These are phyloP conservation scores for Chauna torquata DNA, from an alignment of 2,113 vertebrate genomes.

Conservation along the genomic window DNA sequence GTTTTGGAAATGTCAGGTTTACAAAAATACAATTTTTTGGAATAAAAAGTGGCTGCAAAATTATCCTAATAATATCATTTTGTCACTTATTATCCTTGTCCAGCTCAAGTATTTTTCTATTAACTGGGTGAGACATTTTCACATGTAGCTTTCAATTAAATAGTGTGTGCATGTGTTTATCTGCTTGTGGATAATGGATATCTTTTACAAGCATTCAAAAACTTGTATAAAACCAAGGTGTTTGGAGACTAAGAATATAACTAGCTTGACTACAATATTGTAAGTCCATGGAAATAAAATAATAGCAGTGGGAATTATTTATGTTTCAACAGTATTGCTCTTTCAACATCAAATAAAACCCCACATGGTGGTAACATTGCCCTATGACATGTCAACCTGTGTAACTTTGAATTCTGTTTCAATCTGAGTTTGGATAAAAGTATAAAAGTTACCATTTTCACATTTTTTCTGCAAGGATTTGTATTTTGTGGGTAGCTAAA, in stretches of 20 bases:
- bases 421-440: background rate
- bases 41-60: slow-evolving; percentile 76
- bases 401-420: background rate
- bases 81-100: slow-evolving; percentile 36
- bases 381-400: background rate
- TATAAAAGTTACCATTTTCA: background rate
- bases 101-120: background rate
- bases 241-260: background rate
- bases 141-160: background rate
- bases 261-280: background rate
- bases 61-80: background rate
- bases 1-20: slow-evolving; percentile 78
- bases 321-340: background rate
- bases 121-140: background rate
- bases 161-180: background rate
- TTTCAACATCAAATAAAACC: background rate
- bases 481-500: background rate
- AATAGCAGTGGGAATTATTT: background rate
- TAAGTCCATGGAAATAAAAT: background rate
- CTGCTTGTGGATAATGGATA: background rate
- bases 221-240: background rate
- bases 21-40: slow-evolving; percentile 64
- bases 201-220: background rate
- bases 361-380: background rate
- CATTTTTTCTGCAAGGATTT: background rate